These are phyloP conservation scores for Hetaerina titia DNA, from an alignment of 2,888 invertebrate species.

Conservation along the genomic window DNA sequence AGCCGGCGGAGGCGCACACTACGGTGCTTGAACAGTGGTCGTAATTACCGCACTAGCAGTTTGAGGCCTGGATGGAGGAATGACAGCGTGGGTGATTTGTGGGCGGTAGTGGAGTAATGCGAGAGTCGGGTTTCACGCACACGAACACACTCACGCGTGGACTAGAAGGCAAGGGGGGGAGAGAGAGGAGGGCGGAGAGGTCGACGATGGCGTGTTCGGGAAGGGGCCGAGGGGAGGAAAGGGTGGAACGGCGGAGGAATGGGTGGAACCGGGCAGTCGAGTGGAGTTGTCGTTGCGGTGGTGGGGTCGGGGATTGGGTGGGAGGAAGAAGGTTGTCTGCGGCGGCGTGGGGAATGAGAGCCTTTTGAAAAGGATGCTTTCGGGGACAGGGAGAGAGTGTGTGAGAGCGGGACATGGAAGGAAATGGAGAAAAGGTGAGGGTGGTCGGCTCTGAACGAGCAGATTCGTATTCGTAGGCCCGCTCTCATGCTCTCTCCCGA, in stretches of 20 bases:
- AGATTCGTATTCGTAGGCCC: too few relatives aligned
- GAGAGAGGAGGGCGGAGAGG: background rate
- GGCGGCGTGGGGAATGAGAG: background rate
- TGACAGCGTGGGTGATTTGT: slow-evolving; percentile 40
- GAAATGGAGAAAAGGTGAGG: too few relatives aligned
- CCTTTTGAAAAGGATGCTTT: background rate
- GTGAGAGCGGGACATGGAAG: background rate
- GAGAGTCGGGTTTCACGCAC: background rate
- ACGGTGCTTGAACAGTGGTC: slow-evolving; percentile 15
- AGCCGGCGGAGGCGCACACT: background rate
- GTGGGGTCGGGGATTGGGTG: background rate
- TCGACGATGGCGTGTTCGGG: background rate
- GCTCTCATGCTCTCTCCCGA: too few relatives aligned
- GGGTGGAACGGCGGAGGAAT: background rate
- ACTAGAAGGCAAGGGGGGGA: background rate
- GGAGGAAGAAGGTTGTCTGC: background rate
- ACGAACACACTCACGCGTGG: background rate
- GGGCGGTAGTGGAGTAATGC: slow-evolving; percentile 10
- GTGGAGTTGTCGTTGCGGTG: background rate
- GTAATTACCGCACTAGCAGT: slow-evolving; percentile 43
- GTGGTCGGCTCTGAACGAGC: too few relatives aligned
- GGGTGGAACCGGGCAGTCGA: background rate
- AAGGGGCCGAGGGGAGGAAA: background rate
- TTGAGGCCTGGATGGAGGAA: slow-evolving; percentile 43
- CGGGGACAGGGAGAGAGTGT: background rate